Conservation (phyloP, 2,888 invertebrate genomes). For the Volucella inflata region DNA sequence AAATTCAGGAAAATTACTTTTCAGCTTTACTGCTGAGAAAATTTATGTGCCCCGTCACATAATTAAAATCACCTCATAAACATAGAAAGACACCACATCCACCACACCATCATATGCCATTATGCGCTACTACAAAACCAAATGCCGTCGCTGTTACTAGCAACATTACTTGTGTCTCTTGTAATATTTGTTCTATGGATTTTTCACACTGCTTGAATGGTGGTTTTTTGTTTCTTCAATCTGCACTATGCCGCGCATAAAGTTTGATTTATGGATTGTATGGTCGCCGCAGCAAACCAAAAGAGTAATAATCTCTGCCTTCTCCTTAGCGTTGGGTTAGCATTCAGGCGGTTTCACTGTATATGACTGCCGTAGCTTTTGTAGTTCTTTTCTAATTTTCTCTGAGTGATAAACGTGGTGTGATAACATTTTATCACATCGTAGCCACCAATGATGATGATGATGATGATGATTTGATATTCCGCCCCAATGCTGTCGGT, state of each 20-base stretch:
- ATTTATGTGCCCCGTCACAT: conserved; percentile 74
- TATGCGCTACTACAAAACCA: conserved; percentile 13
- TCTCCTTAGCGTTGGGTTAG: conserved; percentile 2
- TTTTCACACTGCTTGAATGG: conserved; percentile 57
- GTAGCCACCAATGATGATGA: conserved; percentile 47
- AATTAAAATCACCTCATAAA: conserved; percentile 75
- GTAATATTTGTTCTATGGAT: conserved; percentile 67
- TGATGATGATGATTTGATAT: conserved; percentile 20
- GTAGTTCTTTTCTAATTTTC: conserved; percentile 5
- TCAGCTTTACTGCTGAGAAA: conserved; percentile 46
- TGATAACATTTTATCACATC: conserved; percentile 67
- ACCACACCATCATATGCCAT: conserved; percentile 42
- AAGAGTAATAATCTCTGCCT: conserved; percentile 42
- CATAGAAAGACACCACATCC: conserved; percentile 68
- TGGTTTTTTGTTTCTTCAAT: conserved; percentile 11
- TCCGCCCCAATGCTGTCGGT: not conserved
- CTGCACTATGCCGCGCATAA: conserved; percentile 22
- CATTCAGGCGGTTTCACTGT: not conserved
- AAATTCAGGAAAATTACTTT: conserved; percentile 64
- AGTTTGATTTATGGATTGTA: conserved; percentile 64
- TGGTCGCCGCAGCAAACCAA: conserved; percentile 19
- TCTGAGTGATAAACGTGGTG: conserved; percentile 50
- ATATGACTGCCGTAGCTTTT: conserved; percentile 7
- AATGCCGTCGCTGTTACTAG: not conserved
- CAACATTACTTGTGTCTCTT: conserved; percentile 52